Evolutionary conservation across 1,140 invertebrate genomes (phyloP), one percentile per base, ranked within the genome.

Genomic region (Drosophila nigrodunni): DNA sequence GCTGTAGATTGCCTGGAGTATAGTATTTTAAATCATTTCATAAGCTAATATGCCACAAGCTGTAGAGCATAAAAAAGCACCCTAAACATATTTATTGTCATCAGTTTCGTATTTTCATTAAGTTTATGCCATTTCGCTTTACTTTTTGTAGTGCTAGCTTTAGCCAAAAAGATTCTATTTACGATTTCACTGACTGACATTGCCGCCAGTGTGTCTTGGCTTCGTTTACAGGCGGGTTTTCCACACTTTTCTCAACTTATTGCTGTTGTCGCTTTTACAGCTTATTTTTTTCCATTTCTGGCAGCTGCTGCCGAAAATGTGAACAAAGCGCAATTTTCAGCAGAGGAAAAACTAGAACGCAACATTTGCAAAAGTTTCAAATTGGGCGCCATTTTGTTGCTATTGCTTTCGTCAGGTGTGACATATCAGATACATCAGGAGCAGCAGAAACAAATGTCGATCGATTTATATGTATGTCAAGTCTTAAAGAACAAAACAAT

Each of bases 201-300:
- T 78, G 74, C 37, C 78, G 70, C 70, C 82, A 78, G 58, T 64
- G 78, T 87, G 82, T 82, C 82, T 82, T 82, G 78, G 75, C 70
- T 66, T 55, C 46, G 65, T 50, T 82, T 68, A 69, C 62, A 67
- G 75, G 58, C 78, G 78, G 58, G 58, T 81, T 74, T 61, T 74
- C 79, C 62, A 21, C 43, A 64, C 39, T 74, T 30, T 30, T 30
- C 25, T 60, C 55, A 18, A 43, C 13, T 34, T 11, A 41, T 55
- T 50, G 3, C 25, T 5, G 25, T 30, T 30, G 39, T 34, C 10
- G 9, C 43, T 30, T 9, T 11, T 57, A 41, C 65, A 34, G 25
- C 10, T 37, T 13, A 41, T 9, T 61, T n/a, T 41, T 2, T 11
- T 9, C 11, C 13, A n/a, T 7, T 34, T n/a, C 35, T 52, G 62